Evolutionary conservation across 2,797 vertebrate genomes (phyloP).

Genomic region (Forpus xanthops): DNA sequence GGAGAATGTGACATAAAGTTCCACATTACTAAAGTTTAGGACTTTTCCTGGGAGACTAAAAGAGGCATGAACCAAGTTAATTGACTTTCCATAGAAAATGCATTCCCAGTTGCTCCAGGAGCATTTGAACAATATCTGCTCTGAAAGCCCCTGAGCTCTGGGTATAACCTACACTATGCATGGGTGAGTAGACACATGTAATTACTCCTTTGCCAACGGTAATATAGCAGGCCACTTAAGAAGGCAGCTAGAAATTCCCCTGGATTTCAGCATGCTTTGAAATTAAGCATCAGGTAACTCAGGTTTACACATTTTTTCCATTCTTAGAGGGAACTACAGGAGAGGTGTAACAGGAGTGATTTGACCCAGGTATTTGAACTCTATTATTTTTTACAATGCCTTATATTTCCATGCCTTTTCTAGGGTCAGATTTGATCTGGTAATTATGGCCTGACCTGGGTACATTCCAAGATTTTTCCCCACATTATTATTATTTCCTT

Average conservation of each 20-base stretch:
- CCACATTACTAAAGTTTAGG: not conserved
- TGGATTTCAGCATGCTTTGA: not conserved
- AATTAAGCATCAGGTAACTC: not conserved
- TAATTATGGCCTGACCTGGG: not conserved
- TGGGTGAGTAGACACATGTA: not conserved
- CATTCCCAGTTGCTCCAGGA: not conserved
- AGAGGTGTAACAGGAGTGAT: not conserved
- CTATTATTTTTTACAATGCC: not conserved
- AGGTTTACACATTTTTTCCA: slow-evolving; percentile 3
- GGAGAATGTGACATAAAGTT: not conserved
- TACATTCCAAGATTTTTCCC: slow-evolving; percentile 16
- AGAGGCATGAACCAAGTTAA: not conserved
- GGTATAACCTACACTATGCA: not conserved
- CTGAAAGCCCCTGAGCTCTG: not conserved
- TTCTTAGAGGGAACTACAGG: not conserved
- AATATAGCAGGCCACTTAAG: not conserved
- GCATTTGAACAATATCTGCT: not conserved
- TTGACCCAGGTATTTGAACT: slow-evolving; percentile 10
- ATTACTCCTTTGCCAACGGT: not conserved
- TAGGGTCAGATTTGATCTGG: not conserved
- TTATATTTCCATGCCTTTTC: slow-evolving; percentile 13
- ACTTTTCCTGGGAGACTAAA: not conserved
- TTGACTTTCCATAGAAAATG: not conserved
- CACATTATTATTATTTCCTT: not conserved
- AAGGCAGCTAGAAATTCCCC: not conserved